Conservation (phyloP, 2,797 vertebrate species). For the Tenualosa thibaudeaui region DNA sequence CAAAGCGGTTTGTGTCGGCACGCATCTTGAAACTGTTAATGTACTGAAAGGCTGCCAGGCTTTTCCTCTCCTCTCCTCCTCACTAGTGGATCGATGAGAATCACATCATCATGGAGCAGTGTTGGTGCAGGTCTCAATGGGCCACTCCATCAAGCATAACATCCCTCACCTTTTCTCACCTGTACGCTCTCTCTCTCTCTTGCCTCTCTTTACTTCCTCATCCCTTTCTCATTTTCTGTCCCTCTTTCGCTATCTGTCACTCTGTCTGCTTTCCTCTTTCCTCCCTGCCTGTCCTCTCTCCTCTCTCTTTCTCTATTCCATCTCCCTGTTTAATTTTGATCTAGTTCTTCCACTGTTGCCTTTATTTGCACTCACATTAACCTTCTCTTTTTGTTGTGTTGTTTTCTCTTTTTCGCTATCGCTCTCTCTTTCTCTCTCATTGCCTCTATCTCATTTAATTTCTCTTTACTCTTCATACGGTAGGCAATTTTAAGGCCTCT, state of each 20-base stretch:
- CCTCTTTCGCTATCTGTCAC: constrained; percentile 83
- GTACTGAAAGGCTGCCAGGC: constrained; percentile 29
- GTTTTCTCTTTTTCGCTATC: not conserved
- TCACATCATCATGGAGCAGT: constrained; percentile 40
- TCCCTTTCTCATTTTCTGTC: constrained; percentile 17
- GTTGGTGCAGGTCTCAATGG: constrained; percentile 28
- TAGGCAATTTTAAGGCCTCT: not conserved
- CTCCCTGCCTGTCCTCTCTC: constrained; percentile 27
- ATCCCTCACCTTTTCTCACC: not conserved
- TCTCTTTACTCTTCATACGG: not conserved
- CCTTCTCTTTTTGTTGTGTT: not conserved
- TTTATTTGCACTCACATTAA: not conserved
- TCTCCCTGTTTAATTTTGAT: not conserved
- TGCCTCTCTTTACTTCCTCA: not conserved
- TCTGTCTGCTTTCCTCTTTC: not conserved
- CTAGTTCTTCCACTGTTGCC: not conserved
- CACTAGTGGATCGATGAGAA: constrained; percentile 43
- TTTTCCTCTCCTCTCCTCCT: constrained; percentile 30
- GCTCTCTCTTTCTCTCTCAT: not conserved
- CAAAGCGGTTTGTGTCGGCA: not conserved
- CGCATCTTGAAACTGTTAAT: not conserved
- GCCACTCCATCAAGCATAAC: constrained; percentile 36
- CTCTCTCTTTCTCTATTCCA: not conserved
- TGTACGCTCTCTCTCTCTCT: not conserved
- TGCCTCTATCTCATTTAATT: constrained; percentile 1